Evolutionary conservation across 2,113 vertebrate genomes (phyloP), one percentile per base, ranked within the genome.

Genomic region (Myrmophylax atrothorax): DNA sequence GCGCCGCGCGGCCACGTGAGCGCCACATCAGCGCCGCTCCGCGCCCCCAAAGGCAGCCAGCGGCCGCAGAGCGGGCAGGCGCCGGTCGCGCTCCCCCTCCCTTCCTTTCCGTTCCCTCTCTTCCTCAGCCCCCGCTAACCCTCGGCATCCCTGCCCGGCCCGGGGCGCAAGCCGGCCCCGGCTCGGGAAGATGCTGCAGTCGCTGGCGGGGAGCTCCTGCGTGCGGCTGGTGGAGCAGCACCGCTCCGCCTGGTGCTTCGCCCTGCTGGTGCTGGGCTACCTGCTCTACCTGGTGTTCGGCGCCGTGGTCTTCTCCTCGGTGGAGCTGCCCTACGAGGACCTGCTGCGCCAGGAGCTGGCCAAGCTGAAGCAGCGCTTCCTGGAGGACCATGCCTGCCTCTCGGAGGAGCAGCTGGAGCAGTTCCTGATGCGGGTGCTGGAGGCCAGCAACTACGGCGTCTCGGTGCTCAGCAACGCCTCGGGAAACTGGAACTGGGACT

Each of bases 401-500:
- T 98, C 98, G 3, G 99, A 99, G 96, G 97, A 98, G 95, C 98
- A 98, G 47, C 98, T 99, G 38, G 99, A 99, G 98, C 90, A 94
- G 67, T 99, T 99, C 93, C 90, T 99, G 74, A 91, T 97, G 91
- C 98, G 97, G 78, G 99, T 99, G 64, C 98, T 99, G 87, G 98
- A 99, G 75, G 99, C 99, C 97, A 99, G 98, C 91, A 99, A 99
- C 94, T 99, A 99, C 91, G 99, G 99, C 82, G 99, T 99, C 62
- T 99, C 99, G 44, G 98, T 99, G 94, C 98, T 99, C 78, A 98
- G 99, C 94, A 99, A 99, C 96, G 98, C 98, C 24, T 98, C 99
- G 2, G 98, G 97, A 8, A 99, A 98, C 97, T 99, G 99, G 99
- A 99, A 99, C 97, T 99, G 99, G 99, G 99, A 99, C 98, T 99